These are phyloP conservation scores for Brachypodius melanocephalos DNA, from an alignment of 2,113 vertebrate genomes.

Conservation along the genomic window DNA sequence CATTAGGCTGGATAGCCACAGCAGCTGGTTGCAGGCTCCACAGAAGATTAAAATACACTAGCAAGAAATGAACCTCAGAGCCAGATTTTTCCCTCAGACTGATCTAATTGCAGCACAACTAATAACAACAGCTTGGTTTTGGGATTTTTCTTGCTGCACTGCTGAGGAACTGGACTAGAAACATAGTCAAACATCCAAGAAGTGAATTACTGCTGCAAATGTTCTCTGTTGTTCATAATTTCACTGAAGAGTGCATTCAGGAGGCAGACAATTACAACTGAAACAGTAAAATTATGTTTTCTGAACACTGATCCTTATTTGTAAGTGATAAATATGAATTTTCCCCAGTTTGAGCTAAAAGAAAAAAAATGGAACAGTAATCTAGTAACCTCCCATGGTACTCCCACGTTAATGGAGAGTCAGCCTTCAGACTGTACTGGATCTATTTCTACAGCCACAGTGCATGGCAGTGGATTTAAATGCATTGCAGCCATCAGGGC, in stretches of 20 bases:
- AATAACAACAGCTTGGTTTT: not conserved
- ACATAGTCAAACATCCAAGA: not conserved
- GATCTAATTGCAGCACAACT: not conserved
- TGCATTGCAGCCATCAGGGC: not conserved
- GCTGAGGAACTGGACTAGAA: not conserved
- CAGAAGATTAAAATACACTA: not conserved
- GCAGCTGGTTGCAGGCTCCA: slow-evolving; percentile 22
- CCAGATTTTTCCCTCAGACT: not conserved
- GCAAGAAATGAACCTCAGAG: not conserved
- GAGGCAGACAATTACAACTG: not conserved
- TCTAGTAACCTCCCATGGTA: not conserved
- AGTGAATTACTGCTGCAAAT: not conserved
- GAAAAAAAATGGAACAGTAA: not conserved
- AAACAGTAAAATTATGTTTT: not conserved
- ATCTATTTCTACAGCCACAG: not conserved
- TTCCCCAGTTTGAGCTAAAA: not conserved
- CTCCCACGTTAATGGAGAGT: not conserved
- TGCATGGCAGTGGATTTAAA: not conserved
- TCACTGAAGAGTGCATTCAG: not conserved
- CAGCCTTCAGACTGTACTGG: not conserved
- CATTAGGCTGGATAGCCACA: slow-evolving; percentile 37
- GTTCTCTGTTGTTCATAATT: not conserved
- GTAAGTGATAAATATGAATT: not conserved
- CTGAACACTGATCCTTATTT: not conserved
- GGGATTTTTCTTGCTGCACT: not conserved